Evolutionary conservation across 2,888 invertebrate genomes (phyloP), one percentile per base, ranked within the genome.

Genomic region (Heliothis peltigera): DNA sequence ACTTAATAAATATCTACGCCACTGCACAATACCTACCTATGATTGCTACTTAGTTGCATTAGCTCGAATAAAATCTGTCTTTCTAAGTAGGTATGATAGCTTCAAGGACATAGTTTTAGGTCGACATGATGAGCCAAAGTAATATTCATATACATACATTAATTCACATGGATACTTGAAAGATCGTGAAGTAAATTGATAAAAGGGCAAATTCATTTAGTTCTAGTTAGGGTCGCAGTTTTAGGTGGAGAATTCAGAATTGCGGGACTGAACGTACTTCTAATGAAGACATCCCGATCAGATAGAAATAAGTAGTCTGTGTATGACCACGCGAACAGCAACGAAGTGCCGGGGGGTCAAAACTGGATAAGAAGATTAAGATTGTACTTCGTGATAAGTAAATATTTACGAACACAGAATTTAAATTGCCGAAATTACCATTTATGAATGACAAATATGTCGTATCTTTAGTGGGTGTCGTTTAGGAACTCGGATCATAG

Each of bases 371-470:
- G 55, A 73, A 64, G 70, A 72, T 75, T 63, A 64, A 70, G 79
- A 77, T 70, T 48, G 35, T 64, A 67, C 60, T 56, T 21, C 55
- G 54, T 21, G 79, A 78, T 79, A 78, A 65, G 42, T 57, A 21
- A 57, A 56, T 57, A 66, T 58, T 64, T 73, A 73, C 79, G 54
- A 18, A 63, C 53, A 39, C 63, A 59, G 78, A 73, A 78, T 78
- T 49, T 65, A 78, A 61, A 78, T 54, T 65, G 61, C 54, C 54
- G 35, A 70, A 66, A 78, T 79, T 79, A 76, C 63, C 79, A 78
- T 78, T 73, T 65, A 78, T 78, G 79, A 79, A 79, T 73, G 70
- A 66, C 51, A 60, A 73, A 64, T 73, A 64, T 54, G 70, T 60
- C 54, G 70, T 70, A 64, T 70, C 59, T 75, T 47, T 21, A 52